Percentiles rank a stretch among this genome's conserved stretches.
phyloP scores from a whole-genome alignment of 2,113 vertebrate genomes.

The Sceloporus undulatus region DNA sequence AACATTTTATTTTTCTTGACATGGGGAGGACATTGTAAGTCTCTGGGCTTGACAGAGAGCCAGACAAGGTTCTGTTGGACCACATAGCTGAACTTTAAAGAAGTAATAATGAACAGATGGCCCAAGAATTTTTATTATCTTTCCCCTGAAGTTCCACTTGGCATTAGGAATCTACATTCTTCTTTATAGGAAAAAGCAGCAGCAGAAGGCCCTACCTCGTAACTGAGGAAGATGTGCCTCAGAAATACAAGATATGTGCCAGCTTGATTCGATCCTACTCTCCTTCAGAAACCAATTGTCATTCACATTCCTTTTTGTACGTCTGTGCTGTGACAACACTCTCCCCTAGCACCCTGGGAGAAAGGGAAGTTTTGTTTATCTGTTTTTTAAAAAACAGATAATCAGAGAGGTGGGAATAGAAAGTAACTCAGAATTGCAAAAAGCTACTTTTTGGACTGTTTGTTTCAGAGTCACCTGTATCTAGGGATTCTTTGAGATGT shows the following conservation, averaged over 20 bases:
- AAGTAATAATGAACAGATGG: neutral
- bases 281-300: neutral
- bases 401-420: neutral
- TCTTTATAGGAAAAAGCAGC: neutral
- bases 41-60: no score
- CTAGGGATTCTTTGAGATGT: no score
- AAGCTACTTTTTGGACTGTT: no score
- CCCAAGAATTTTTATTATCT: neutral
- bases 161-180: neutral
- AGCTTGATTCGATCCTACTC: neutral
- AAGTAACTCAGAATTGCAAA: neutral
- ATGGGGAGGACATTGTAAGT: neutral
- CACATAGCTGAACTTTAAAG: neutral
- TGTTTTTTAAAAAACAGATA: neutral
- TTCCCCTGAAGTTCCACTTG: neutral
- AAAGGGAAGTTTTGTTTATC: neutral
- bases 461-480: no score
- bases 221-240: neutral
- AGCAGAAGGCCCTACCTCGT: neutral
- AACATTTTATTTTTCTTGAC: no score
- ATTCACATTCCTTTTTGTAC: neutral
- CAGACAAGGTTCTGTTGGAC: neutral
- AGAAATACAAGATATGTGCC: no score
- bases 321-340: neutral
- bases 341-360: neutral